Conservation (phyloP, 1,140 invertebrate genomes). For the Drosophila parabipectinata region DNA sequence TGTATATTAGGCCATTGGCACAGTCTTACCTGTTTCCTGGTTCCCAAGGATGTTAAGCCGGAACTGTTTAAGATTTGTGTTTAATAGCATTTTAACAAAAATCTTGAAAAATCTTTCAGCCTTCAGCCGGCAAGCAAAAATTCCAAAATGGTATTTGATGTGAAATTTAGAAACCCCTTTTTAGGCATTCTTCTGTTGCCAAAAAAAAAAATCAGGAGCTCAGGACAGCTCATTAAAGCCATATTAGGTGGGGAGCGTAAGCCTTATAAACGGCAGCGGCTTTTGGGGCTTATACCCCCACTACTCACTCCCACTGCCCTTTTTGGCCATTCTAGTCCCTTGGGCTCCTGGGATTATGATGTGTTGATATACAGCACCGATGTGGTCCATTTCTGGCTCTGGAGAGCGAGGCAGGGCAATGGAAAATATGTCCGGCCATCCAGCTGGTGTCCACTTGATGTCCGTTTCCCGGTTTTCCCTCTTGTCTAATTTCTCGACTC, state of each 20-base stretch:
- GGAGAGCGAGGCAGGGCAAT: background rate
- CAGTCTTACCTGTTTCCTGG: constrained; percentile 15
- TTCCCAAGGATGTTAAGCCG: constrained; percentile 7
- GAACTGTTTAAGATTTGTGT: constrained; percentile 39
- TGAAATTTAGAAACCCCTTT: constrained; percentile 17
- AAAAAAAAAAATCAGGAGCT: background rate
- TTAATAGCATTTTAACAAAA: constrained; percentile 30
- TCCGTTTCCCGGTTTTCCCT: constrained; percentile 40
- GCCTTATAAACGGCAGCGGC: constrained; percentile 46
- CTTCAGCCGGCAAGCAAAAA: background rate
- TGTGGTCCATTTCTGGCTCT: constrained; percentile 1
- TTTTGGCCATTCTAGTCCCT: background rate
- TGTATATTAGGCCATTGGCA: constrained; percentile 19
- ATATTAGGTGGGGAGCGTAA: constrained; percentile 51
- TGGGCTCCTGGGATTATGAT: constrained; percentile 65
- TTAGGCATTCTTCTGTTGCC: constrained; percentile 2
- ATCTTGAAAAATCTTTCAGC: constrained; percentile 21
- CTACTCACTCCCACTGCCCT: no score
- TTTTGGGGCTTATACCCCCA: constrained; percentile 16
- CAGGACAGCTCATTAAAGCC: constrained; percentile 70
- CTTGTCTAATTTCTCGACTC: constrained; percentile 44
- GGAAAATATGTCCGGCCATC: constrained; percentile 13
- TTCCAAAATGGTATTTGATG: background rate
- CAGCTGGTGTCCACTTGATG: constrained; percentile 54
- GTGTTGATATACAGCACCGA: constrained; percentile 66